Conservation (phyloP, 1,140 invertebrate genomes). For the Maconellicoccus hirsutus region DNA sequence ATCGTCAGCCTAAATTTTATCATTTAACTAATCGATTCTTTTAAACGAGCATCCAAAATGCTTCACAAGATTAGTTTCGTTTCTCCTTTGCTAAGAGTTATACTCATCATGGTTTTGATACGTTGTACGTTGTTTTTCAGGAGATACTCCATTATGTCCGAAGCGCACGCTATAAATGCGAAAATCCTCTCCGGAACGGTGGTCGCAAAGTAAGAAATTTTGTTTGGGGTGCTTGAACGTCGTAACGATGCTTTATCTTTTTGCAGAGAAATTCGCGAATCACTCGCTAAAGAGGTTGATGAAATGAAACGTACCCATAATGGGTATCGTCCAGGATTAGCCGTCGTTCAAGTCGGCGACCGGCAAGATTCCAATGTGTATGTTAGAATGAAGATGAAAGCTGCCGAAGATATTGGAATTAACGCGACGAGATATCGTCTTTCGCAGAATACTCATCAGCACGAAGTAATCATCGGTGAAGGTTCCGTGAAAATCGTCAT, state of each 20-base stretch:
- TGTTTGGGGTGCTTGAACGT: no score
- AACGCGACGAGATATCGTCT: slow-evolving; percentile 67
- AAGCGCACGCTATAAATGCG: slow-evolving; percentile 31
- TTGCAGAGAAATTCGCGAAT: slow-evolving; percentile 59
- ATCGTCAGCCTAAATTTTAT: no score
- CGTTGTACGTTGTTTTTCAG: neutral
- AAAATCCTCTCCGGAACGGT: slow-evolving; percentile 50
- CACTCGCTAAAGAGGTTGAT: slow-evolving; percentile 53
- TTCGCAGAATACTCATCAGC: slow-evolving; percentile 68
- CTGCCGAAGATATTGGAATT: slow-evolving; percentile 84
- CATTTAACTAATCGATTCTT: no score
- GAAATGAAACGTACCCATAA: slow-evolving; percentile 45
- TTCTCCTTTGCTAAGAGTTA: no score
- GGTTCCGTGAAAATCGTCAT: neutral
- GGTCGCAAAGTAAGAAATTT: slow-evolving; percentile 43
- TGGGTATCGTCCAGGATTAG: slow-evolving; percentile 59
- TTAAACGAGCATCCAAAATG: no score
- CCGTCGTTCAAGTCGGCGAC: slow-evolving; percentile 81
- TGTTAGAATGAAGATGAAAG: slow-evolving; percentile 91
- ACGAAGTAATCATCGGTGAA: slow-evolving; percentile 46
- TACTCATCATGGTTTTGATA: no score
- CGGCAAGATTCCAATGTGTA: slow-evolving; percentile 99
- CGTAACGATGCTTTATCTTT: no score
- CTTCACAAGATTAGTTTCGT: no score
- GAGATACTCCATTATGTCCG: neutral